Base-by-base conservation (phyloP, 2,797 vertebrate species). In the Okamejei kenojei region DNA sequence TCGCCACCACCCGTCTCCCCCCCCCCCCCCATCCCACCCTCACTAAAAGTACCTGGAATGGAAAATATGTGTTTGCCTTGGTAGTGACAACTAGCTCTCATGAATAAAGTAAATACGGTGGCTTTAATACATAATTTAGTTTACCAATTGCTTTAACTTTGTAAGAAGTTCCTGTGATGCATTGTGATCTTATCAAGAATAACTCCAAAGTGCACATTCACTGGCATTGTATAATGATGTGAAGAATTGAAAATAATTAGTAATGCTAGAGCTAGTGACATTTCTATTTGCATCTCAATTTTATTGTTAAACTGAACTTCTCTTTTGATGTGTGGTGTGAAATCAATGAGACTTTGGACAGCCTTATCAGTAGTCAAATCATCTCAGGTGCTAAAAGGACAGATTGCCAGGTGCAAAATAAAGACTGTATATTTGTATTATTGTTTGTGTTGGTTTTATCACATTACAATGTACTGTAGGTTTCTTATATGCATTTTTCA, bases 401-500 rank as follows among this genome's bases (percentile, higher is more conserved):
- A 76, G 68, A 92, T 58, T 74, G 71, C 90, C 90, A 38, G 73
- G 90, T 74, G 38, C 90, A 76, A 76, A 68, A 92, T 92, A 92
- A 73, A 76, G 90, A 73, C 35, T 92, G 90, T 54, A 92, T 92
- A 74, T 92, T 92, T 74, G 90, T 92, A 76, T 74, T 74, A 45
- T 73, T 54, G 68, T 74, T 74, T 92, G 73, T 35, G 38, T 91
- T 91, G 73, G 71, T 76, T 88, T 88, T 88, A 68, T 88, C 7
- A 11, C 73, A 76, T 74, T 92, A 76, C 71, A 92, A 76, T n/a
- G 35, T 92, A 54, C 38, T 92, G 71, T 92, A 54, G 38, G 84
- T 7, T 76, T 54, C 73, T 29, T 23, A n/a, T 74, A 92, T 17
- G 71, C 90, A 73, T 74, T 94, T 95, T 94, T 74, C 94, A 93